phyloP scores from a whole-genome alignment of 1,140 invertebrate genomes.

The Plutomurus gul region DNA sequence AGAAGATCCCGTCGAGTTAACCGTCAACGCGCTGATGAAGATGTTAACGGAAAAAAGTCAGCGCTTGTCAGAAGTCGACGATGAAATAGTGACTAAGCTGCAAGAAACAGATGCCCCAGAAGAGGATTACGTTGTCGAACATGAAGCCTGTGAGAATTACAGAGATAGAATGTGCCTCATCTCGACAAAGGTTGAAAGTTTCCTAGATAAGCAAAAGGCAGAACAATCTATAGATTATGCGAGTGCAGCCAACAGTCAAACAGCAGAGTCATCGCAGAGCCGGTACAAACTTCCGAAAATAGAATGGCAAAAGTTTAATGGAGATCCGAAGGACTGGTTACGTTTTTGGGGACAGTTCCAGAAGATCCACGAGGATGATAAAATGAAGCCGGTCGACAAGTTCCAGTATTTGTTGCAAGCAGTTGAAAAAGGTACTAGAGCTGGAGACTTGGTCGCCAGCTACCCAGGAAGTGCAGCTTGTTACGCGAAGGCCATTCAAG shows the following conservation, averaged over 20 bases:
- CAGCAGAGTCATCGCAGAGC: too few relatives aligned
- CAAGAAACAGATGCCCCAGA: background rate
- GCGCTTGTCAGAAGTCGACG: too few relatives aligned
- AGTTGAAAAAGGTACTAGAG: constrained; percentile 7
- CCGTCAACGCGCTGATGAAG: background rate
- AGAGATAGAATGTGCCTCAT: too few relatives aligned
- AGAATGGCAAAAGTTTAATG: constrained; percentile 55
- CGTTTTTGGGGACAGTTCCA: constrained; percentile 57
- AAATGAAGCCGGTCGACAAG: constrained; percentile 54
- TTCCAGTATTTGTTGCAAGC: constrained; percentile 53
- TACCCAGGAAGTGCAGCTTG: constrained; percentile 32
- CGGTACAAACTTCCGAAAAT: constrained; percentile 50
- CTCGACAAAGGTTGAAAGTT: too few relatives aligned
- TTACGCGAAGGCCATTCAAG: constrained; percentile 39
- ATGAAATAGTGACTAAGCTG: too few relatives aligned
- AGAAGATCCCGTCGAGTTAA: background rate
- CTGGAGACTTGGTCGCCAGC: constrained; percentile 19
- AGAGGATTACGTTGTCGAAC: background rate
- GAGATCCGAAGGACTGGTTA: constrained; percentile 57
- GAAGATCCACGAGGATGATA: constrained; percentile 56
- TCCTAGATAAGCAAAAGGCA: too few relatives aligned
- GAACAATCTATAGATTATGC: too few relatives aligned
- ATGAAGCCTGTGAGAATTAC: too few relatives aligned
- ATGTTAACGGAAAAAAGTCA: background rate
- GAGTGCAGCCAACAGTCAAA: too few relatives aligned